Evolutionary conservation across 1,140 invertebrate genomes (phyloP).

Genomic region (Leptinotarsa defecta): DNA sequence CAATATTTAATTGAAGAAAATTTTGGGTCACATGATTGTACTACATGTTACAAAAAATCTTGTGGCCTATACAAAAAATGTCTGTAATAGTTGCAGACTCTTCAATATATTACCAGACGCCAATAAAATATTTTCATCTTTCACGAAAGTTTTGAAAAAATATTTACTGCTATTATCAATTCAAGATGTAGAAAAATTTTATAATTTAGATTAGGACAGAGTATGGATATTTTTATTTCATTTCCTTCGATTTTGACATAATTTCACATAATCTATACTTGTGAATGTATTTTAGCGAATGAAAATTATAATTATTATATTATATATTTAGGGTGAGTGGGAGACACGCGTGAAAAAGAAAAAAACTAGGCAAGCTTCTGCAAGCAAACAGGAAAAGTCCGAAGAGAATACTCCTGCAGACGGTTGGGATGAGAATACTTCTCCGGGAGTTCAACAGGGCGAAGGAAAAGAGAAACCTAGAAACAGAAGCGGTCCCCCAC

Average conservation of each 20-base stretch:
- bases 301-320: neutral
- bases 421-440: conserved; percentile 57
- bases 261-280: neutral
- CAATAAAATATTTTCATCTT: too few relatives aligned
- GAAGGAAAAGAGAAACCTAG: conserved; percentile 52
- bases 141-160: too few relatives aligned
- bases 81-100: too few relatives aligned
- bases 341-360: conserved; percentile 83
- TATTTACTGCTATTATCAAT: too few relatives aligned
- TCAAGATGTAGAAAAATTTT: too few relatives aligned
- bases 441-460: conserved; percentile 46
- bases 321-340: conserved; percentile 70
- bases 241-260: neutral
- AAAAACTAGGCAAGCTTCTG: conserved; percentile 69
- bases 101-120: too few relatives aligned
- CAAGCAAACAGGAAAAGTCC: conserved; percentile 55
- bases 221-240: too few relatives aligned
- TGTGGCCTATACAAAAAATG: too few relatives aligned
- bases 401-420: conserved; percentile 51
- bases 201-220: too few relatives aligned
- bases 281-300: neutral
- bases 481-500: conserved; percentile 51
- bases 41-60: too few relatives aligned
- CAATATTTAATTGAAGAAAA: too few relatives aligned
- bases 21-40: too few relatives aligned